Percentiles rank a stretch among this genome's conserved stretches.
These are phyloP conservation scores for Parus major DNA, from an alignment of 2,113 vertebrate species.

Conservation along the genomic window DNA sequence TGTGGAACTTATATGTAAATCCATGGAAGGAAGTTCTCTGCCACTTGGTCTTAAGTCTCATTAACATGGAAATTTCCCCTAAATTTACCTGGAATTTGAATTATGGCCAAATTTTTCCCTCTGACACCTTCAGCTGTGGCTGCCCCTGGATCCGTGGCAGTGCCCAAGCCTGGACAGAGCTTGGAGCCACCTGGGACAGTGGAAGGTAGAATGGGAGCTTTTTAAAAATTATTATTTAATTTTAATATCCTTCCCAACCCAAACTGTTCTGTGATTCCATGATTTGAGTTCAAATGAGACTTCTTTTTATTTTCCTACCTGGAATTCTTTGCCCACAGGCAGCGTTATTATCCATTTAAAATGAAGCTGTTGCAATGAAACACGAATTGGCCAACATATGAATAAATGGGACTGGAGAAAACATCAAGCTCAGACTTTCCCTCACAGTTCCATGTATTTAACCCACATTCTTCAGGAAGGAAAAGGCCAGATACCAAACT, in stretches of 20 bases:
- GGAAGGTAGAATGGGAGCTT: neutral
- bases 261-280: neutral
- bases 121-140: neutral
- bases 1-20: neutral
- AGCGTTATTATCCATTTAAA: neutral
- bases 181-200: neutral
- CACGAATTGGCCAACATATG: neutral
- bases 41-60: neutral
- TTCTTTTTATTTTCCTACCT: neutral
- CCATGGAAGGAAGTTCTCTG: neutral
- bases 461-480: conserved; percentile 9
- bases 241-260: neutral
- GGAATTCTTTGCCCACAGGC: neutral
- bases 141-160: neutral
- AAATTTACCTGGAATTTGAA: neutral
- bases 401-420: neutral
- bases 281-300: neutral
- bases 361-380: neutral
- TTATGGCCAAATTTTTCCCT: neutral
- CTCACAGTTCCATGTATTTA: neutral
- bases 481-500: neutral
- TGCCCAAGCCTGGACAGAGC: neutral
- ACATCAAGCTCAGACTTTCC: neutral
- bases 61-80: no score
- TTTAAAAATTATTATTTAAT: no score